These are phyloP conservation scores for Cladopsammia gracilis DNA, from an alignment of 64 coral and sea anemone genomes.

Conservation along the genomic window DNA sequence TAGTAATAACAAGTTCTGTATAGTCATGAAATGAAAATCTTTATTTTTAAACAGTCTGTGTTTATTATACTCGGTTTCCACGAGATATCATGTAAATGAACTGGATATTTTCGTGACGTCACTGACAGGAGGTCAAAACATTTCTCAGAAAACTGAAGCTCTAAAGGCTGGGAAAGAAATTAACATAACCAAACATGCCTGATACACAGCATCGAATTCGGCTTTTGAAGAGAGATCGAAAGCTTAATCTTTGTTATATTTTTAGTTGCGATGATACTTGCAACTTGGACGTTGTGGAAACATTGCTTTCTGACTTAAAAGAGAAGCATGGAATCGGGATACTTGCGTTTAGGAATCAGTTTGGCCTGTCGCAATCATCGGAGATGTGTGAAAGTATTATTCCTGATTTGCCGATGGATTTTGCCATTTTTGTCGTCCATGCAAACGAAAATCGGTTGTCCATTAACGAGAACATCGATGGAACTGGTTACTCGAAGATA, in stretches of 20 bases:
- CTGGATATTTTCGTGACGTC: no score
- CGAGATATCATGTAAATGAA: no score
- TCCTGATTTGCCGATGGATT: constrained; percentile 4
- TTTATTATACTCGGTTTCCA: no score
- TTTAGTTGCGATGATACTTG: constrained; percentile 81
- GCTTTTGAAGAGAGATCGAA: no score
- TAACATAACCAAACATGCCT: no score
- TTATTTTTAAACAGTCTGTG: no score
- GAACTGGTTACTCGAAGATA: constrained; percentile 71
- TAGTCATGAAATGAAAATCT: no score
- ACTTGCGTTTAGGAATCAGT: constrained; percentile 38
- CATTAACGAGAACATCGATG: constrained; percentile 69
- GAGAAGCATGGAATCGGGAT: not conserved
- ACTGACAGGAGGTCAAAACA: no score
- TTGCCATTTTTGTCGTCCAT: constrained; percentile 87
- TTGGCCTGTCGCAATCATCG: constrained; percentile 56
- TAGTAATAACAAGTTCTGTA: no score
- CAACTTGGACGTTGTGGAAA: constrained; percentile 54
- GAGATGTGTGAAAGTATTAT: constrained; percentile 10
- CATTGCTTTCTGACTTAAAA: constrained; percentile 3
- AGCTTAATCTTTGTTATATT: not conserved
- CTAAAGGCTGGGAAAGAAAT: no score
- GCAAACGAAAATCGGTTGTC: constrained; percentile 73
- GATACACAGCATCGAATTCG: no score
- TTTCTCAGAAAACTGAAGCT: no score